These are phyloP conservation scores for Lampropteryx suffumata DNA, from an alignment of 2,888 invertebrate species.

Conservation along the genomic window DNA sequence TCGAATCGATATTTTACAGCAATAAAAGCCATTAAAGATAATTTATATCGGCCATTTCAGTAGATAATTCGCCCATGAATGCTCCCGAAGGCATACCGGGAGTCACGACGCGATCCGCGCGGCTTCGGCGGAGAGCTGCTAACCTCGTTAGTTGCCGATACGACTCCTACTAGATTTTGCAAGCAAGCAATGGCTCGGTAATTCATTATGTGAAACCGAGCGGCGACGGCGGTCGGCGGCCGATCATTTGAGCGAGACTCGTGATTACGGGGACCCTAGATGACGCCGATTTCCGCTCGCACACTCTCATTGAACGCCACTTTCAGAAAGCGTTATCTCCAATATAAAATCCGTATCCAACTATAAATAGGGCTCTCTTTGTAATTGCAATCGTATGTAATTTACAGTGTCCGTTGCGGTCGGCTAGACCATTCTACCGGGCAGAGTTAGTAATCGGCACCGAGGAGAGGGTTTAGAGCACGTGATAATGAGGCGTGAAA, in stretches of 20 bases:
- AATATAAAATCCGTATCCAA: slow-evolving; percentile 48
- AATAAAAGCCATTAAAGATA: slow-evolving; percentile 68
- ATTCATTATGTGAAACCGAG: slow-evolving; percentile 69
- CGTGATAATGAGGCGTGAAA: slow-evolving; percentile 39
- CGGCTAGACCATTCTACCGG: slow-evolving; percentile 31
- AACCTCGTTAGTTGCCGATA: slow-evolving; percentile 70
- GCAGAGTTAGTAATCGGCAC: slow-evolving; percentile 36
- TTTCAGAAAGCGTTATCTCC: slow-evolving; percentile 57
- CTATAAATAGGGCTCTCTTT: slow-evolving; percentile 51
- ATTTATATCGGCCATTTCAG: slow-evolving; percentile 69
- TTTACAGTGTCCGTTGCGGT: slow-evolving; percentile 48
- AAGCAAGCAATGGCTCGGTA: slow-evolving; percentile 68
- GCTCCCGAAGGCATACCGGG: slow-evolving; percentile 66
- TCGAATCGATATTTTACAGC: slow-evolving; percentile 61
- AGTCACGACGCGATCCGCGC: slow-evolving; percentile 63
- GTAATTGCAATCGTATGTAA: slow-evolving; percentile 48
- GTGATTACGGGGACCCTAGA: slow-evolving; percentile 68
- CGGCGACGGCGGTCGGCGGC: slow-evolving; percentile 31
- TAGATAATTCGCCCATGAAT: slow-evolving; percentile 70
- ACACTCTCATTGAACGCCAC: slow-evolving; percentile 57
- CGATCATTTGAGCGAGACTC: slow-evolving; percentile 63
- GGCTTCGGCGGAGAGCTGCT: slow-evolving; percentile 48
- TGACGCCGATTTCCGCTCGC: slow-evolving; percentile 63
- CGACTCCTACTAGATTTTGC: slow-evolving; percentile 67
- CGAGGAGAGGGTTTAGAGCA: slow-evolving; percentile 33